These are phyloP conservation scores for Norana najaformis DNA, from an alignment of 2,888 invertebrate species.

Conservation along the genomic window DNA sequence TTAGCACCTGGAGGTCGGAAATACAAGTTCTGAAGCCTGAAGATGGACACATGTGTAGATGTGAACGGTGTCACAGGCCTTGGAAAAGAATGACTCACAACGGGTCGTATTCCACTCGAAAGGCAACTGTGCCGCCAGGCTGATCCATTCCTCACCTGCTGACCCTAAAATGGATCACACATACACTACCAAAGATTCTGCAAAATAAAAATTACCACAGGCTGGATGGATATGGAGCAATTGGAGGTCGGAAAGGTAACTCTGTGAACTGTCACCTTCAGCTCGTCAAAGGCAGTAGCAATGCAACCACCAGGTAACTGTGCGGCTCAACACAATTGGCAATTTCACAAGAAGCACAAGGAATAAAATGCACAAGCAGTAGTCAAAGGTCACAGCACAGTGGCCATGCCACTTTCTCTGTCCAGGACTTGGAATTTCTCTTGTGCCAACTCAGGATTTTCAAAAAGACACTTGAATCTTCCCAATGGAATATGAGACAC, in stretches of 20 bases:
- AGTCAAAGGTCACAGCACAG: no score
- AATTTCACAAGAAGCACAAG: no score
- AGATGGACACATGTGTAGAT: slow-evolving; percentile 56
- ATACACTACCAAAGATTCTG: background rate
- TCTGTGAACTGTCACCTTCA: background rate
- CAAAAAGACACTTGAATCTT: no score
- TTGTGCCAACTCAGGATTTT: no score
- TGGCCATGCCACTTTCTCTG: no score
- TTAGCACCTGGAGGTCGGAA: slow-evolving; percentile 53
- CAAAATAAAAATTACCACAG: background rate
- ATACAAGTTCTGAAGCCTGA: slow-evolving; percentile 51
- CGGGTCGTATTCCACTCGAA: slow-evolving; percentile 52
- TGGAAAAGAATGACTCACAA: slow-evolving; percentile 45
- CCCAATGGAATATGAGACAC: no score
- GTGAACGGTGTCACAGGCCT: slow-evolving; percentile 47
- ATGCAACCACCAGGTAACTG: no score
- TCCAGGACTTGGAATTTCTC: no score
- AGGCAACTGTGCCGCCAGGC: slow-evolving; percentile 53
- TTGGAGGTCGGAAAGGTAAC: background rate
- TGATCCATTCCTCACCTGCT: slow-evolving; percentile 49
- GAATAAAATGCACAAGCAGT: no score
- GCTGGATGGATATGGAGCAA: background rate
- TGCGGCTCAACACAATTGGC: no score
- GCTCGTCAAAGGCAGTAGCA: no score
- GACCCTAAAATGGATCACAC: slow-evolving; percentile 43